These are phyloP conservation scores for Copidosoma aretas DNA, from an alignment of 2,888 invertebrate genomes.

Conservation along the genomic window DNA sequence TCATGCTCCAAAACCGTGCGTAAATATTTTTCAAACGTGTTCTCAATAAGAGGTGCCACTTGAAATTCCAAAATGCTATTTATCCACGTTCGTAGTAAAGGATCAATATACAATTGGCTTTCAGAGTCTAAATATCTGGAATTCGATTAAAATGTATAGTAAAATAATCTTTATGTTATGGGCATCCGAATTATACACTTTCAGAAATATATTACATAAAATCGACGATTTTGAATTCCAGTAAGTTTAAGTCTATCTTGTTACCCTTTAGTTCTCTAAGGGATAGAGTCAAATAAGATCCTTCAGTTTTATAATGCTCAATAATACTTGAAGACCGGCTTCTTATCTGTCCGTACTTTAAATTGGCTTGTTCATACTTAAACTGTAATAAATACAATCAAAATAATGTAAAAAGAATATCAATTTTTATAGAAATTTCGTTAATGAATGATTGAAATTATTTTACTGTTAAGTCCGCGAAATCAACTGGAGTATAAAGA, in stretches of 20 bases:
- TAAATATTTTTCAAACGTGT: constrained; percentile 28
- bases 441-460: background rate
- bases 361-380: background rate
- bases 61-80: constrained; percentile 25
- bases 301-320: constrained; percentile 31
- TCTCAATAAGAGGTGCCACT: constrained; percentile 23
- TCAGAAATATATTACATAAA: constrained; percentile 15
- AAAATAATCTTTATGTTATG: background rate
- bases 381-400: constrained; percentile 15
- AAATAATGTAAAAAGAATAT: background rate
- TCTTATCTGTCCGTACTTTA: constrained; percentile 16
- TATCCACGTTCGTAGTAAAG: constrained; percentile 20
- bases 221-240: constrained; percentile 28
- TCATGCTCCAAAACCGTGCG: constrained; percentile 9
- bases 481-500: constrained; percentile 27
- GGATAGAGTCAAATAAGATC: constrained; percentile 26
- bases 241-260: constrained; percentile 17
- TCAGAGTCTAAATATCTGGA: constrained; percentile 28
- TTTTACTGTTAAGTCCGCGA: constrained; percentile 28
- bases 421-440: background rate
- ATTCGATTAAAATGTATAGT: background rate
- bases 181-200: background rate
- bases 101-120: constrained; percentile 17
- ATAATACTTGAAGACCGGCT: constrained; percentile 6
- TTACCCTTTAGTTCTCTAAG: background rate